Percentiles rank a stretch among this genome's conserved stretches.
Evolutionary conservation across 1,140 invertebrate genomes (phyloP).

Genomic region (Lordiphosa clarofinis): DNA sequence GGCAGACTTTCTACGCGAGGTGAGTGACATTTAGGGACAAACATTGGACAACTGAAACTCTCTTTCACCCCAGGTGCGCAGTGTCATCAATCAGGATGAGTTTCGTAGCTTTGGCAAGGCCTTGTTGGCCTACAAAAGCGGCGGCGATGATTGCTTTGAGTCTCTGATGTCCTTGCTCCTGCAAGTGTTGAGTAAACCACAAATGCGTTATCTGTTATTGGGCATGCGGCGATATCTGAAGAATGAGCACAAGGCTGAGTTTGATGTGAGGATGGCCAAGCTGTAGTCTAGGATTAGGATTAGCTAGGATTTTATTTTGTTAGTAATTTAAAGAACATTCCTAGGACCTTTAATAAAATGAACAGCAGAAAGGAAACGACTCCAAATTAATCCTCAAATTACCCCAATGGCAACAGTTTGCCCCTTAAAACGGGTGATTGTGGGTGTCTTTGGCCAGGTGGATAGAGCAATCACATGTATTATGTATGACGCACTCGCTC

Average conservation of each 20-base stretch:
- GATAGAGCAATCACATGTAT: no score
- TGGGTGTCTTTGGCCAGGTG: no score
- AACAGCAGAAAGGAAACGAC: no score
- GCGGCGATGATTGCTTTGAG: constrained; percentile 80
- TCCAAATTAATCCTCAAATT: no score
- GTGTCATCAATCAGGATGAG: constrained; percentile 79
- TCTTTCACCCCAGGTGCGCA: constrained; percentile 46
- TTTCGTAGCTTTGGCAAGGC: constrained; percentile 83
- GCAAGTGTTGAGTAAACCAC: constrained; percentile 80
- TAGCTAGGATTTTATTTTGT: no score
- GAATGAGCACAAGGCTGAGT: constrained; percentile 81
- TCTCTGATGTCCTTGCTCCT: constrained; percentile 80
- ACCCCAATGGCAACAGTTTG: no score
- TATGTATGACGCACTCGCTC: no score
- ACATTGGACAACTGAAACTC: not conserved
- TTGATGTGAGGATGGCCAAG: constrained; percentile 70
- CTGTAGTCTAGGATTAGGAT: not conserved
- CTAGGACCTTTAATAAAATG: no score
- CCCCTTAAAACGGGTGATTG: no score
- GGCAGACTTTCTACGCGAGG: constrained; percentile 76
- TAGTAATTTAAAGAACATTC: no score
- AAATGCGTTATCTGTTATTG: constrained; percentile 82
- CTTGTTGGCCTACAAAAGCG: constrained; percentile 82
- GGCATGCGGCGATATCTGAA: constrained; percentile 83
- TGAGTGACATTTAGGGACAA: not conserved